Evolutionary conservation across 2,113 vertebrate species (phyloP).

Genomic region (Petaurus breviceps): DNA sequence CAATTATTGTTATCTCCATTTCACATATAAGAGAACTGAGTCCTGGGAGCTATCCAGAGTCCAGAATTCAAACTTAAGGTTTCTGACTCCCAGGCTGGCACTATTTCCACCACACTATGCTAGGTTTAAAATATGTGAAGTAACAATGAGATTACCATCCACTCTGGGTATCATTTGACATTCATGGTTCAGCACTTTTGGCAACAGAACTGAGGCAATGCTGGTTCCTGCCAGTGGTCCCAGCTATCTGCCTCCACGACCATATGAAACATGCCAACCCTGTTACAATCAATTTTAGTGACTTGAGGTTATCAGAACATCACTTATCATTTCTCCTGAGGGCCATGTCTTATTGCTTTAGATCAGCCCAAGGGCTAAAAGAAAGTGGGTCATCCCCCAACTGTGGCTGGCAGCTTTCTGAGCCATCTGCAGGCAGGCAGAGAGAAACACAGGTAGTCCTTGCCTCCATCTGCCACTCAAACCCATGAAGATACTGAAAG

Average conservation of each 20-base stretch:
- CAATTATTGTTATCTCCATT: neutral
- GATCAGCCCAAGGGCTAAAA: constrained; percentile 41
- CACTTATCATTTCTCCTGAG: constrained; percentile 13
- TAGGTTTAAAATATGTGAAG: neutral
- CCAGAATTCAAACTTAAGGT: neutral
- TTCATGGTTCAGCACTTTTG: neutral
- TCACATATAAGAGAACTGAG: neutral
- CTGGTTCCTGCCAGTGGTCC: neutral
- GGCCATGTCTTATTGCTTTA: constrained; percentile 31
- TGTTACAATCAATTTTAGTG: neutral
- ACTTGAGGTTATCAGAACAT: neutral
- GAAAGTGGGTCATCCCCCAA: constrained; percentile 68
- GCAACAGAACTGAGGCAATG: neutral
- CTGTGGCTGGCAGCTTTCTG: constrained; percentile 42
- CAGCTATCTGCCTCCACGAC: neutral
- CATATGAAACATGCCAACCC: neutral
- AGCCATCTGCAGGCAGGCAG: constrained; percentile 58
- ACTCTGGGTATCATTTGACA: neutral
- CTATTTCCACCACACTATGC: neutral
- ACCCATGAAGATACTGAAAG: constrained; percentile 26
- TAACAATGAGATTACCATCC: neutral
- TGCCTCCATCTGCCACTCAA: constrained; percentile 65
- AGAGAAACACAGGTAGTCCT: constrained; percentile 29
- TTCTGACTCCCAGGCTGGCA: neutral
- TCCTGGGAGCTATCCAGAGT: neutral